Evolutionary conservation across 2,888 invertebrate species (phyloP).

Genomic region (Scaptomyza cyrtandrae): DNA sequence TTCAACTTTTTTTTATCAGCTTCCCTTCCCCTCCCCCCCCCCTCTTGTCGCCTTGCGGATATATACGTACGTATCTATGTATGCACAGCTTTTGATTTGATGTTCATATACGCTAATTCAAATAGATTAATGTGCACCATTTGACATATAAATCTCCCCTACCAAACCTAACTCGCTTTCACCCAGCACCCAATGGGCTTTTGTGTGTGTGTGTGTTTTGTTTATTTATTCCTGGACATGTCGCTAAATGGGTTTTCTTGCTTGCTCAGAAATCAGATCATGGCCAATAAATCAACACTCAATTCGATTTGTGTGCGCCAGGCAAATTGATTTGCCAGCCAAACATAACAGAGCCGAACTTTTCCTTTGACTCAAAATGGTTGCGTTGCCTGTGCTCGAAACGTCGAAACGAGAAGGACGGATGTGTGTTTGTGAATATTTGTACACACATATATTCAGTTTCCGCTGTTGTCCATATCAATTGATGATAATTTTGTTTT

Average conservation of each 20-base stretch:
- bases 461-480: constrained; percentile 42
- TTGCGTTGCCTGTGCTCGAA: no score
- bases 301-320: constrained; percentile 60
- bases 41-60: not conserved
- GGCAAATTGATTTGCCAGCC: constrained; percentile 53
- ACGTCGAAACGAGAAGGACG: not conserved
- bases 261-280: constrained; percentile 74
- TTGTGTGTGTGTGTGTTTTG: constrained; percentile 22
- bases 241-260: constrained; percentile 73
- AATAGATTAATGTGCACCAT: constrained; percentile 74
- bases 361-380: constrained; percentile 18
- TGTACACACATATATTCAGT: constrained; percentile 1
- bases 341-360: constrained; percentile 32
- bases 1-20: constrained; percentile 25
- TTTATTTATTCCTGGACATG: constrained; percentile 71
- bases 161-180: no score
- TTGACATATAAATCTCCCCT: constrained; percentile 45
- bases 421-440: constrained; percentile 2
- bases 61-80: not conserved
- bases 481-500: constrained; percentile 44
- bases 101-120: constrained; percentile 67
- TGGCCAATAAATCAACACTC: constrained; percentile 75
- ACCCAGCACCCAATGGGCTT: not conserved
- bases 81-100: constrained; percentile 56
- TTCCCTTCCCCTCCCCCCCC: not conserved